phyloP scores from a whole-genome alignment of 2,113 vertebrate species.

The Anarhynchus alexandrinus region DNA sequence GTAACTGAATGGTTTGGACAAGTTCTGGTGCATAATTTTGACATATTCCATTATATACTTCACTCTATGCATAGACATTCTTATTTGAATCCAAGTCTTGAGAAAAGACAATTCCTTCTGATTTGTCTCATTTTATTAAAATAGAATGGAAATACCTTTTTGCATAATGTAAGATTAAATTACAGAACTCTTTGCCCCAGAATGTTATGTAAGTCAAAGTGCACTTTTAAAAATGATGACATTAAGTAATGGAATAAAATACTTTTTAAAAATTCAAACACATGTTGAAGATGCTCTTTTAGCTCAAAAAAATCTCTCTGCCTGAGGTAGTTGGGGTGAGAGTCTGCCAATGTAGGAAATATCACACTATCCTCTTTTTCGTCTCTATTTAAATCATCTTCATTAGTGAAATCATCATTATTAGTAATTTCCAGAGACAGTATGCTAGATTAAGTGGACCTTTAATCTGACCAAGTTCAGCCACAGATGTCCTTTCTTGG shows the following conservation, averaged over 20 bases:
- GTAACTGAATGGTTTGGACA: neutral
- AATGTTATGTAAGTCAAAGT: neutral
- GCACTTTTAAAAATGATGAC: neutral
- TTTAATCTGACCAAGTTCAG: neutral
- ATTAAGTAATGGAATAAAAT: neutral
- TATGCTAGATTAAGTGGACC: neutral
- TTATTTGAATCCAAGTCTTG: neutral
- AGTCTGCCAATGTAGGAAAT: neutral
- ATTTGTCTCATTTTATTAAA: neutral
- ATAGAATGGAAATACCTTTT: neutral
- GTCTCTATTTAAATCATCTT: neutral
- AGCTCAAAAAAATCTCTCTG: neutral
- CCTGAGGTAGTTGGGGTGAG: neutral
- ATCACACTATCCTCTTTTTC: neutral
- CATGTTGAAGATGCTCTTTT: fast-evolving
- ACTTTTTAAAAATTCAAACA: neutral
- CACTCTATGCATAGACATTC: neutral
- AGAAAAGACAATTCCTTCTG: neutral
- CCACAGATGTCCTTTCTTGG: neutral
- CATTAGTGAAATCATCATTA: neutral
- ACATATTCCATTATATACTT: neutral
- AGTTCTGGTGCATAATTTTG: neutral
- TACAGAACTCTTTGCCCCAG: neutral
- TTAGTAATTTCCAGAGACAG: neutral
- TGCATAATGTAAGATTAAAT: neutral